phyloP scores from a whole-genome alignment of 2,888 invertebrate genomes.

The Folsomia manolachei region DNA sequence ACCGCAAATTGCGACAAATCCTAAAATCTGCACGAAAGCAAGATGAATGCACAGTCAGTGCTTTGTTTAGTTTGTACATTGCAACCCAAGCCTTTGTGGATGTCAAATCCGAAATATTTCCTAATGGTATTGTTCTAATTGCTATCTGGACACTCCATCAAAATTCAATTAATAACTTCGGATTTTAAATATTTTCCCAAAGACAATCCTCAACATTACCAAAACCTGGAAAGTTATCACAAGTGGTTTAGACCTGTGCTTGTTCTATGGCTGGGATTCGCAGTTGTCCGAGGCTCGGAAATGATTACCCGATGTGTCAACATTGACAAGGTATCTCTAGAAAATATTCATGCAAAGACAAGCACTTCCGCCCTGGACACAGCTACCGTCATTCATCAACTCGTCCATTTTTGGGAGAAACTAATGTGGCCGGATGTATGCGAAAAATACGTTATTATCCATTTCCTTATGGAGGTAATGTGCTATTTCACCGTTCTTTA shows the following conservation, averaged over 20 bases:
- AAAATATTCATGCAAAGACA: constrained; percentile 29
- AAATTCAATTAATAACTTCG: background rate
- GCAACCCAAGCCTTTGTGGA: constrained; percentile 42
- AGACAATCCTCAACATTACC: constrained; percentile 9
- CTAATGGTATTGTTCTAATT: background rate
- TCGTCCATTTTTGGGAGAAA: constrained; percentile 43
- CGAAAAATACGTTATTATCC: constrained; percentile 43
- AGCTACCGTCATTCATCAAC: constrained; percentile 38
- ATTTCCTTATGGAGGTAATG: constrained; percentile 46
- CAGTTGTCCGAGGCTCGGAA: constrained; percentile 40
- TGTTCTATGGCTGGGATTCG: constrained; percentile 47
- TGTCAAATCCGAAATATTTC: constrained; percentile 29
- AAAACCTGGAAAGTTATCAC: constrained; percentile 34
- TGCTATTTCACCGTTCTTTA: constrained; percentile 43
- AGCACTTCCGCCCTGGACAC: constrained; percentile 47
- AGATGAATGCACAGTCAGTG: constrained; percentile 27
- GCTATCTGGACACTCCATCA: background rate
- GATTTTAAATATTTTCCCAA: constrained; percentile 2
- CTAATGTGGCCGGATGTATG: constrained; percentile 46
- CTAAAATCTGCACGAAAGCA: constrained; percentile 32
- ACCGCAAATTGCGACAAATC: constrained; percentile 31
- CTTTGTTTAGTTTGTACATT: constrained; percentile 41
- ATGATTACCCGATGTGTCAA: constrained; percentile 42
- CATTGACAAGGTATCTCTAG: constrained; percentile 31
- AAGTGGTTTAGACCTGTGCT: constrained; percentile 48